Evolutionary conservation across 1,140 invertebrate species (phyloP), one percentile per base, ranked within the genome.

Genomic region (Physella acuta): DNA sequence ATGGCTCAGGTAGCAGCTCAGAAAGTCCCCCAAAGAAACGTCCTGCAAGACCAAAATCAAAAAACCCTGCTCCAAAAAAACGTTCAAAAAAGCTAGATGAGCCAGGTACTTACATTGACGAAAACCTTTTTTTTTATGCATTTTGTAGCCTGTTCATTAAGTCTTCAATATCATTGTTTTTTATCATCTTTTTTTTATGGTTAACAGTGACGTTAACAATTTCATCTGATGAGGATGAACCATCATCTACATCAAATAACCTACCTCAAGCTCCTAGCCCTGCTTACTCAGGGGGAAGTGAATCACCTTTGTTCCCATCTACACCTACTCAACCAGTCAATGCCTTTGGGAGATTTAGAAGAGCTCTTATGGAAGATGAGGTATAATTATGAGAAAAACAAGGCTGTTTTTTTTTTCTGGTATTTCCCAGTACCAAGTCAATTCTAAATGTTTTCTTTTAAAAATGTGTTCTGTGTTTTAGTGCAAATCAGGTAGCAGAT

Each of bases 151-250:
- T n/a, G 53, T 26, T 8, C 8, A 56, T 8, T 8, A n/a, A n/a
- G 11, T 14, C 17, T 14, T 28, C 24, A 8, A 8, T 8, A n/a
- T 26, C 11, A 14, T 60, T 34, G 31, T 31, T 44, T 62, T 39
- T 33, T 30, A 28, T 28, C 20, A 51, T 26, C 11, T 5, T 55
- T 34, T 37, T 58, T 55, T 4, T 49, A 30, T 67, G 51, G 2
- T 59, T 73, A 39, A 16, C 62, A 80, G 78, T 76, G 28, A 78
- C 74, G 17, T 67, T 80, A 20, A 78, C 73, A 3, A 74, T 80
- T 53, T 80, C 78, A 60, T 77, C 75, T 26, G 75, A 77, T 71
- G 78, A 80, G 34, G 78, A 80, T 44, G 74, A 76, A 37, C 72
- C 56, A 30, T n/a, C 53, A 39, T 59, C 65, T 51, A 67, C 53